Percentiles rank a stretch among this genome's conserved stretches.
phyloP scores from a whole-genome alignment of 2,113 vertebrate species.

The Hemiprocne comata region DNA sequence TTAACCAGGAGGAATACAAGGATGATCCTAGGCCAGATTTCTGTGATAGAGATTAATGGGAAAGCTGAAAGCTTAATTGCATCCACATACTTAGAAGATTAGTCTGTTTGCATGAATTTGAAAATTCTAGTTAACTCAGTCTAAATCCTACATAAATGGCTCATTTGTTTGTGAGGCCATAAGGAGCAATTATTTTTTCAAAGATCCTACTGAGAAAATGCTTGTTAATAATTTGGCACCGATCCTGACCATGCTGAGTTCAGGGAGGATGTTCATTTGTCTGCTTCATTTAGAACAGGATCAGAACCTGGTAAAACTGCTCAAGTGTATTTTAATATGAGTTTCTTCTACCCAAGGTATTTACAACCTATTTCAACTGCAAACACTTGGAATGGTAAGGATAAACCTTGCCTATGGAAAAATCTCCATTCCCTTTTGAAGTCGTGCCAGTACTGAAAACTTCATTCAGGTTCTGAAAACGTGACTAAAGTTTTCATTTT shows the following conservation, averaged over 20 bases:
- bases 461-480: background rate
- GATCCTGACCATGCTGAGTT: background rate
- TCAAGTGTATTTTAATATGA: background rate
- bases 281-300: background rate
- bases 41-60: background rate
- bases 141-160: conserved; percentile 11
- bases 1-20: background rate
- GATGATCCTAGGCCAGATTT: background rate
- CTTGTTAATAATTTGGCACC: conserved; percentile 18
- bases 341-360: background rate
- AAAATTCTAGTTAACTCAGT: background rate
- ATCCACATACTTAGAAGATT: background rate
- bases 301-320: background rate
- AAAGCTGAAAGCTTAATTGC: background rate
- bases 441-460: background rate
- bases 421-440: conserved; percentile 3
- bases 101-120: background rate
- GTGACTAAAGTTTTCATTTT: background rate
- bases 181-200: conserved; percentile 40
- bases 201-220: conserved; percentile 31
- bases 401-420: background rate
- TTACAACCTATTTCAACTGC: background rate
- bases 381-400: background rate
- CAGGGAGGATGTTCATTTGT: background rate
- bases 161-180: background rate